Percentiles rank a stretch among this genome's conserved stretches.
Conservation (phyloP, 2,113 vertebrate species). For the Corydoras sp. region DNA sequence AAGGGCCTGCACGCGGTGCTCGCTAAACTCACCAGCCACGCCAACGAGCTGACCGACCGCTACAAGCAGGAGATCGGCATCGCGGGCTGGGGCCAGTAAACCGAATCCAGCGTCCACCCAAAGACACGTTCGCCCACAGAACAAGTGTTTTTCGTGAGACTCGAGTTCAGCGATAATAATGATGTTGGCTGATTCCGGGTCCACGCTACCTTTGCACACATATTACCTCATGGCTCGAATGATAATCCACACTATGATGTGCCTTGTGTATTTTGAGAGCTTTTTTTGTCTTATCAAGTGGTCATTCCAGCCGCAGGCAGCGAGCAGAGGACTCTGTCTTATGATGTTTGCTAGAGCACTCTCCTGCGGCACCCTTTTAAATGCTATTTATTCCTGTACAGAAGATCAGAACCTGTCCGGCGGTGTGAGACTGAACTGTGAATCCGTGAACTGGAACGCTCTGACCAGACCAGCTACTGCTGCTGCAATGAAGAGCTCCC, state of each 20-base stretch:
- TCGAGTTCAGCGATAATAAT: neutral
- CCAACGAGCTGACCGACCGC: constrained; percentile 86
- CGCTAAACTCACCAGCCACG: constrained; percentile 87
- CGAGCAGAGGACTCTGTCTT: constrained; percentile 24
- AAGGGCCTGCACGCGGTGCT: constrained; percentile 88
- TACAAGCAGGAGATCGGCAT: constrained; percentile 94
- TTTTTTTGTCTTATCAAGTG: constrained; percentile 21
- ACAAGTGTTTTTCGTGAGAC: neutral
- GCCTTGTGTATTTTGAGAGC: constrained; percentile 47
- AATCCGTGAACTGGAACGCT: constrained; percentile 63
- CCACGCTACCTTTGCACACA: neutral
- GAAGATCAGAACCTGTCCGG: constrained; percentile 42
- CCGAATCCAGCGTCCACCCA: neutral
- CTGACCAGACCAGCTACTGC: constrained; percentile 46
- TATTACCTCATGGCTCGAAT: neutral
- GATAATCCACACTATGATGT: constrained; percentile 19
- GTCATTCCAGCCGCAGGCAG: neutral
- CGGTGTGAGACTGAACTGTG: constrained; percentile 21
- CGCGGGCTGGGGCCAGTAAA: constrained; percentile 80
- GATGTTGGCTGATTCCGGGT: neutral
- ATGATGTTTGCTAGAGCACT: constrained; percentile 29
- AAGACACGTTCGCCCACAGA: neutral
- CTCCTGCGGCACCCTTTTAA: neutral
- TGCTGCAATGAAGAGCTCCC: constrained; percentile 53
- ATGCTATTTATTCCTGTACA: constrained; percentile 10